Conservation (phyloP, 1,140 invertebrate genomes). For the Panulirus ornatus region DNA sequence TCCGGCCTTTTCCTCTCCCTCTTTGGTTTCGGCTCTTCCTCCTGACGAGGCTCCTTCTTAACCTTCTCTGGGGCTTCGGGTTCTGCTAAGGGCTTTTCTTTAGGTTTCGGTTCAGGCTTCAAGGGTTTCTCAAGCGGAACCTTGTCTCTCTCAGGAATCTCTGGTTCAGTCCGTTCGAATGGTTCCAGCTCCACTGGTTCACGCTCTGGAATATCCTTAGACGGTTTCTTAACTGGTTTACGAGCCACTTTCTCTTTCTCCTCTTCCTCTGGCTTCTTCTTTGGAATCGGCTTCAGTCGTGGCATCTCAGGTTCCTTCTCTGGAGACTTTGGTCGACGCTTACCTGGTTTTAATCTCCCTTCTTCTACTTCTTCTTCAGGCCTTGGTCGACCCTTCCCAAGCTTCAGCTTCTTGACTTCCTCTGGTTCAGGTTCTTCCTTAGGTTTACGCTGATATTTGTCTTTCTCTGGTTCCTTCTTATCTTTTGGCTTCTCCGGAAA, state of each 20-base stretch:
- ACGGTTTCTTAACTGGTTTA: constrained; percentile 37
- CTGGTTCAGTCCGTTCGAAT: constrained; percentile 47
- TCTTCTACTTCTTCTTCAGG: constrained; percentile 55
- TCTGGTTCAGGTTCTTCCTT: constrained; percentile 47
- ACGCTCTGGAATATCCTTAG: constrained; percentile 48
- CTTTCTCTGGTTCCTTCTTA: constrained; percentile 48
- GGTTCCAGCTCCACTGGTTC: constrained; percentile 61
- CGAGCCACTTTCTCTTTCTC: constrained; percentile 50
- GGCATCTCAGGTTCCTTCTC: constrained; percentile 52
- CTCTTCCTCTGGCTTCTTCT: constrained; percentile 60
- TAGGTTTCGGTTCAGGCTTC: constrained; percentile 42
- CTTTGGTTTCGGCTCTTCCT: constrained; percentile 43
- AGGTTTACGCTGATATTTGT: constrained; percentile 54
- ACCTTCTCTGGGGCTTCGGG: constrained; percentile 42
- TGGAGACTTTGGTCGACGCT: constrained; percentile 45
- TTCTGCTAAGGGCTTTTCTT: constrained; percentile 17
- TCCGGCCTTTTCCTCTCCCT: constrained; percentile 44
- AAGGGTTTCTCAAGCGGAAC: constrained; percentile 39
- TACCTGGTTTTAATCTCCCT: constrained; percentile 23
- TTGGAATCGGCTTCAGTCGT: constrained; percentile 56
- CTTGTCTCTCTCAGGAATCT: constrained; percentile 56
- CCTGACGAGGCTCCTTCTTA: neutral
- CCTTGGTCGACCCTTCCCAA: constrained; percentile 43
- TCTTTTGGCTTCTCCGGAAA: constrained; percentile 25
- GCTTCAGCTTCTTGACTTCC: constrained; percentile 46